phyloP scores from a whole-genome alignment of 1,140 invertebrate species.

The Aphis craccivora region DNA sequence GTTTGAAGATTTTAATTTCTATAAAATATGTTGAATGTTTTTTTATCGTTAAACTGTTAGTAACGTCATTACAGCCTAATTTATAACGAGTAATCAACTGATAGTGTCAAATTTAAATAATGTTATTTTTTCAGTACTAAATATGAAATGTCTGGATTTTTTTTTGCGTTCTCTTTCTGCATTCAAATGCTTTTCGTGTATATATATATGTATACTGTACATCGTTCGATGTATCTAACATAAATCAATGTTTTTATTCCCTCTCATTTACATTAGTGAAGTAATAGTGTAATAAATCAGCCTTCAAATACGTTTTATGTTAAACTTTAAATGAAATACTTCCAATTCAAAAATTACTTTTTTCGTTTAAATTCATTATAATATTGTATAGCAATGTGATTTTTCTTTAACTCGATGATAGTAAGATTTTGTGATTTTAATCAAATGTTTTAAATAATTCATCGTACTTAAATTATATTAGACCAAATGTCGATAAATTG shows the following conservation, averaged over 20 bases:
- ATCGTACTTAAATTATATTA: background rate
- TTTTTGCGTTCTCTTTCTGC: background rate
- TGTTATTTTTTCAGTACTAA: background rate
- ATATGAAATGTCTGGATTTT: background rate
- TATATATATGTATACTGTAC: background rate
- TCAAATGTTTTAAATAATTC: background rate
- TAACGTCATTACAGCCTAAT: background rate
- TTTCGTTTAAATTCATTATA: background rate
- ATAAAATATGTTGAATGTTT: background rate
- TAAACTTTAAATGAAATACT: background rate
- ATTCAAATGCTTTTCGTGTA: background rate
- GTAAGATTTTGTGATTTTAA: background rate
- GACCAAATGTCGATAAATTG: background rate
- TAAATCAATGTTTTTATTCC: background rate
- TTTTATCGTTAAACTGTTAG: background rate
- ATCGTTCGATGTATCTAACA: background rate
- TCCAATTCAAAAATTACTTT: background rate
- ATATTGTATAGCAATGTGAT: background rate
- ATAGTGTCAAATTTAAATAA: background rate
- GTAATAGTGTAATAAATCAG: background rate
- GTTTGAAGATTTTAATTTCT: background rate
- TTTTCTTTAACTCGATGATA: background rate
- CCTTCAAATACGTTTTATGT: background rate
- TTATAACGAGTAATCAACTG: background rate
- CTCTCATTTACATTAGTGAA: background rate